phyloP scores from a whole-genome alignment of 2,797 vertebrate species.

The Paramormyrops hopkinsi region DNA sequence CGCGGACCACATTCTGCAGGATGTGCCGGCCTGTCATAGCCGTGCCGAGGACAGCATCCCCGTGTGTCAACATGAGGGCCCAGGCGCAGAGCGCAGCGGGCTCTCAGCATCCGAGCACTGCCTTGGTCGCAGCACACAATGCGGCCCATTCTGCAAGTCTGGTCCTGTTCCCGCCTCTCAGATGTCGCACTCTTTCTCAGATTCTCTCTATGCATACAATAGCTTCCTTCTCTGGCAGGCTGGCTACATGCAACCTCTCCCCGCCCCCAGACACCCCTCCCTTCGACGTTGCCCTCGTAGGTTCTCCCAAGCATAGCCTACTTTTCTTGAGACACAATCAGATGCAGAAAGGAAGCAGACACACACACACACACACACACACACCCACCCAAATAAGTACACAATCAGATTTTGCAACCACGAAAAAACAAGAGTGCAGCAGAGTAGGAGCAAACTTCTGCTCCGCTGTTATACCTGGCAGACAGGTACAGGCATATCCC shows the following conservation, averaged over 20 bases:
- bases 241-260: background rate
- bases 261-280: background rate
- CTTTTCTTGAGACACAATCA: background rate
- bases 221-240: conserved; percentile 18
- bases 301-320: background rate
- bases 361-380: background rate
- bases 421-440: background rate
- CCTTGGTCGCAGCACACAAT: background rate
- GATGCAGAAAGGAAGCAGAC: background rate
- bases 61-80: background rate
- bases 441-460: background rate
- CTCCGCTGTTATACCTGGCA: background rate
- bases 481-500: background rate
- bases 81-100: background rate
- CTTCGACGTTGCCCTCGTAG: background rate
- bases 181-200: conserved; percentile 22
- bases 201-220: conserved; percentile 20
- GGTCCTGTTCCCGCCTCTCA: conserved; percentile 17
- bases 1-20: background rate
- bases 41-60: background rate
- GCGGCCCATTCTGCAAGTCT: conserved; percentile 12
- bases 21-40: background rate
- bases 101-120: background rate
- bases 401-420: background rate
- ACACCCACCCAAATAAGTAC: background rate